Percentiles rank a stretch among this genome's conserved stretches.
These are phyloP conservation scores for Melinopterus prodromus DNA, from an alignment of 2,888 invertebrate species.

Conservation along the genomic window DNA sequence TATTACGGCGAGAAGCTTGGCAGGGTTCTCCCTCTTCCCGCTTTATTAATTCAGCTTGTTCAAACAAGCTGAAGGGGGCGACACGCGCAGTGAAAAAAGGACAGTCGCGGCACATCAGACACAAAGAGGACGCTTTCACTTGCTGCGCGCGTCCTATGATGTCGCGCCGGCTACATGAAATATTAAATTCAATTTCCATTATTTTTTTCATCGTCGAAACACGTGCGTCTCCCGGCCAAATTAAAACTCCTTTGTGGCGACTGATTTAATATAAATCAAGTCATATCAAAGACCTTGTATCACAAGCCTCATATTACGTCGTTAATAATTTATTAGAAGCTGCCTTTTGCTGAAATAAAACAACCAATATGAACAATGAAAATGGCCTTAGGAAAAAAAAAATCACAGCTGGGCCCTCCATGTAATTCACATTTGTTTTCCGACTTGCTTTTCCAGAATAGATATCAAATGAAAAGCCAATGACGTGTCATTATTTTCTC, in stretches of 20 bases:
- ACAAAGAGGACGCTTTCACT: neutral
- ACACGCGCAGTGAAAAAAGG: neutral
- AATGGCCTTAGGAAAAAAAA: no score
- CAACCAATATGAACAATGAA: no score
- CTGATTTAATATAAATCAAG: neutral
- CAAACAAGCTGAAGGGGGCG: neutral
- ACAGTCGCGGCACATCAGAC: neutral
- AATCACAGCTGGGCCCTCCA: no score
- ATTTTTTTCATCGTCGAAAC: neutral
- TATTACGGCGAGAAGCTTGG: neutral
- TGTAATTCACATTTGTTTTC: no score
- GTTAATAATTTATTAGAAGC: no score
- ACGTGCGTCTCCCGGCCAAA: neutral
- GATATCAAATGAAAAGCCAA: no score
- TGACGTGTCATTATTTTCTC: no score
- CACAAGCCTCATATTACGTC: no score
- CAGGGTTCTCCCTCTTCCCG: neutral
- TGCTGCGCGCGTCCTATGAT: neutral
- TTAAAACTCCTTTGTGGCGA: neutral
- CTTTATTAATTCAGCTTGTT: slow-evolving; percentile 4
- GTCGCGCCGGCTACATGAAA: neutral
- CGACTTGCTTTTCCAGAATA: no score
- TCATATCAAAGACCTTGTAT: neutral
- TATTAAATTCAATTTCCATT: slow-evolving; percentile 4
- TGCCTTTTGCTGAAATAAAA: no score